Conservation (phyloP, 2,888 invertebrate genomes). For the Caradrina kadenii region DNA sequence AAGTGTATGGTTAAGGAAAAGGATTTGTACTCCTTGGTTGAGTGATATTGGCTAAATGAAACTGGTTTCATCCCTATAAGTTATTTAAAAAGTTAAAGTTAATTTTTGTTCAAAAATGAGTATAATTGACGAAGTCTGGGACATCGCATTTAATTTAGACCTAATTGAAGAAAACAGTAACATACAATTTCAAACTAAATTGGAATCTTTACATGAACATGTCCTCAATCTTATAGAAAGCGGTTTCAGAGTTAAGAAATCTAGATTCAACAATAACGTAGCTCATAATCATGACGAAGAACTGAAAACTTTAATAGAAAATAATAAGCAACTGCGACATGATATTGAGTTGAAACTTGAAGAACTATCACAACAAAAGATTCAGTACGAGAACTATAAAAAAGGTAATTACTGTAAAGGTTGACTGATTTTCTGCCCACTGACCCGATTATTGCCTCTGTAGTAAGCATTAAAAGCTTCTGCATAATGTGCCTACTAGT, state of each 20-base stretch:
- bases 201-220: slow-evolving; percentile 65
- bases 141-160: slow-evolving; percentile 65
- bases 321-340: slow-evolving; percentile 76
- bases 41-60: not conserved
- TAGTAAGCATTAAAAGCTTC: not conserved
- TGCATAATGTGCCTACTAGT: not conserved
- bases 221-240: slow-evolving; percentile 71
- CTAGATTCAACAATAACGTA: slow-evolving; percentile 61
- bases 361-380: slow-evolving; percentile 73
- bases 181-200: slow-evolving; percentile 68
- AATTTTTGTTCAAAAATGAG: slow-evolving; percentile 69
- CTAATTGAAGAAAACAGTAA: slow-evolving; percentile 66
- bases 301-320: slow-evolving; percentile 73
- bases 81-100: not conserved
- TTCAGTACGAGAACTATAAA: slow-evolving; percentile 79
- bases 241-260: slow-evolving; percentile 69
- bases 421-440: too few relatives aligned
- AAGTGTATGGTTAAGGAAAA: too few relatives aligned
- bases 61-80: not conserved
- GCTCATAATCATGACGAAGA: slow-evolving; percentile 76
- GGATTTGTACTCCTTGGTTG: too few relatives aligned
- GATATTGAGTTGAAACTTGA: slow-evolving; percentile 78
- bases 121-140: slow-evolving; percentile 75
- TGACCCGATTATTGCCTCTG: too few relatives aligned
- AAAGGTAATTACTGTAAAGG: slow-evolving; percentile 70